phyloP scores from a whole-genome alignment of 1,140 invertebrate species.

The Charaxes varanes region DNA sequence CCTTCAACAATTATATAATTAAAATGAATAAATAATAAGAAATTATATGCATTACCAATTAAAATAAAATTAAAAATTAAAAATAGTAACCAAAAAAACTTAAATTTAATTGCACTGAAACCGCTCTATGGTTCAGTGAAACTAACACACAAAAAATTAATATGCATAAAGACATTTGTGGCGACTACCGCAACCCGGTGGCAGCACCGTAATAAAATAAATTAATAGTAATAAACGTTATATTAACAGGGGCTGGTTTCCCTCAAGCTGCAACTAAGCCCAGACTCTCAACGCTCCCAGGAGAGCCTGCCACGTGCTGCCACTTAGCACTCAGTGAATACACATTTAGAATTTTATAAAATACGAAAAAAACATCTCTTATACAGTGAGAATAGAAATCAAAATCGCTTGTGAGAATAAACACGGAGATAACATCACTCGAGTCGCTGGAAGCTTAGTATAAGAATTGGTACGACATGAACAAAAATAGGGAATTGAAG shows the following conservation, averaged over 20 bases:
- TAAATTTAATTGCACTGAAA: too few species aligned
- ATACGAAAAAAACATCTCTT: slow-evolving; percentile 34
- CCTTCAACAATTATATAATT: too few species aligned
- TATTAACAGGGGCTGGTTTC: slow-evolving; percentile 57
- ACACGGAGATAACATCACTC: slow-evolving; percentile 33
- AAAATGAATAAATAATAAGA: too few species aligned
- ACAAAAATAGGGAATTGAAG: slow-evolving; percentile 61
- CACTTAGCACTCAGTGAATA: slow-evolving; percentile 59
- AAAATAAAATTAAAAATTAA: too few species aligned
- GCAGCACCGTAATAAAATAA: slow-evolving; percentile 39
- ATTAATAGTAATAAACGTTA: slow-evolving; percentile 61
- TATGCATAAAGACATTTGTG: too few species aligned
- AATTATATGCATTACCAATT: too few species aligned
- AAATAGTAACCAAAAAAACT: too few species aligned
- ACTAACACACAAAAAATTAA: too few species aligned
- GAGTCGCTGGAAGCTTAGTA: slow-evolving; percentile 51
- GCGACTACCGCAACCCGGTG: neutral
- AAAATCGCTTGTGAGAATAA: slow-evolving; percentile 32
- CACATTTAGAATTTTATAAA: slow-evolving; percentile 36
- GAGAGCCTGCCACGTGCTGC: slow-evolving; percentile 51
- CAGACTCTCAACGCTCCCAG: slow-evolving; percentile 40
- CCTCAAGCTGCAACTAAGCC: slow-evolving; percentile 61
- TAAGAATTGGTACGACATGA: slow-evolving; percentile 58
- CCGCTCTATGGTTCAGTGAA: too few species aligned
- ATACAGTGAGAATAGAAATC: slow-evolving; percentile 30